These are phyloP conservation scores for Rhineura floridana DNA, from an alignment of 2,113 vertebrate species.

Conservation along the genomic window DNA sequence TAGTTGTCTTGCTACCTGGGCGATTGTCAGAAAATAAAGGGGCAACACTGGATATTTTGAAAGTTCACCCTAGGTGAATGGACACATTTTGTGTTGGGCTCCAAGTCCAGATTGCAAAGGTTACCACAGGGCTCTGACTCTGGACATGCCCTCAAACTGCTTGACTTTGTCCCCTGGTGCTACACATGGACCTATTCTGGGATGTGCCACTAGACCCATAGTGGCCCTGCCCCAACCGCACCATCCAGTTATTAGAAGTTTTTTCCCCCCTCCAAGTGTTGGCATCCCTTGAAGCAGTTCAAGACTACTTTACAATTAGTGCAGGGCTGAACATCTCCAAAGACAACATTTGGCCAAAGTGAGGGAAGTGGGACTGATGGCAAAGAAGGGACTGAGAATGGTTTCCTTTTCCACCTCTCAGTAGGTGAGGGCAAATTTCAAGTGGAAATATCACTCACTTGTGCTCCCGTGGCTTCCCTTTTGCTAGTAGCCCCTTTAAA, in stretches of 20 bases:
- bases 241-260: neutral
- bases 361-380: neutral
- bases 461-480: too few relatives aligned
- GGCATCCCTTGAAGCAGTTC: too few relatives aligned
- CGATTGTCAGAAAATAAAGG: neutral
- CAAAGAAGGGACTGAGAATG: neutral
- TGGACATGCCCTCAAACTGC: neutral
- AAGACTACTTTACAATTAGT: too few relatives aligned
- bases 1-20: neutral
- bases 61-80: neutral
- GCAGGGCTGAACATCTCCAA: too few relatives aligned
- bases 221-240: neutral
- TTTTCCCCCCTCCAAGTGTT: neutral
- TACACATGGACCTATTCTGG: neutral
- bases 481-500: neutral
- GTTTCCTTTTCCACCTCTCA: neutral
- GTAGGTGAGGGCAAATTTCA: neutral
- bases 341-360: neutral
- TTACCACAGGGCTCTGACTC: neutral
- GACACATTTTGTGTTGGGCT: neutral
- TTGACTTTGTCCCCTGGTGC: neutral
- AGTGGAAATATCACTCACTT: too few relatives aligned
- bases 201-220: neutral
- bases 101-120: neutral
- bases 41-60: neutral